Base-by-base conservation (phyloP, 1,140 invertebrate genomes). In the Neodiprion pinetum region DNA sequence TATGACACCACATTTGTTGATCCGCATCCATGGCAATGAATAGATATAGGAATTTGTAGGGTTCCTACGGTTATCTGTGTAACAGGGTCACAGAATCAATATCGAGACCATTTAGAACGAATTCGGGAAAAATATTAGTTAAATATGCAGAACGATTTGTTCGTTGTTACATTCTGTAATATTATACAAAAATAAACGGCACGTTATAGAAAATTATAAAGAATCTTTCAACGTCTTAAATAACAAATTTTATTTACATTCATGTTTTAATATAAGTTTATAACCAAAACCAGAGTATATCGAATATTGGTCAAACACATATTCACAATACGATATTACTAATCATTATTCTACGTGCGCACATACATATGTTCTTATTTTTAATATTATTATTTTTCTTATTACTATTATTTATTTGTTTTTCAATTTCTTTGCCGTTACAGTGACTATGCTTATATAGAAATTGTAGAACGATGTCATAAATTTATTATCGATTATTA, bases 191-290 rank as follows among this genome's bases (percentile, higher is more conserved):
- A 40, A 40, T 40, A 40, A 40, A 40, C 28, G 28, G 28, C 28
- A 40, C 28, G 50, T 4, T 53, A 69, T 21, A 14, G 10, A 70
- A 61, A 61, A 65, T 70, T 1, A 50, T 28, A 5, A 40, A 72
- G 71, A 66, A 71, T 67, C 17, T 17, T 65, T 65, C 5, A 69
- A 10, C 67, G 49, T 9, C 75, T 81, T 79, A 77, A 82, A 82
- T 86, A 87, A 86, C 83, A 86, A 86, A 86, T 75, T 85, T 85
- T 87, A 87, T 87, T 87, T 84, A 86, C 83, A 87, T 83, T 81
- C 76, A 79, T 78, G 79, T 83, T 70, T 75, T 79, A 76, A 40
- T 40, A 77, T 81, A 81, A 81, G 76, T 82, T 61, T 53, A 80
- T 80, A 78, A 82, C 78, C 82, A 75, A 84, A 82, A 82, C 75